phyloP scores from a whole-genome alignment of 1,140 invertebrate species.

The Drosophila eugracilis region DNA sequence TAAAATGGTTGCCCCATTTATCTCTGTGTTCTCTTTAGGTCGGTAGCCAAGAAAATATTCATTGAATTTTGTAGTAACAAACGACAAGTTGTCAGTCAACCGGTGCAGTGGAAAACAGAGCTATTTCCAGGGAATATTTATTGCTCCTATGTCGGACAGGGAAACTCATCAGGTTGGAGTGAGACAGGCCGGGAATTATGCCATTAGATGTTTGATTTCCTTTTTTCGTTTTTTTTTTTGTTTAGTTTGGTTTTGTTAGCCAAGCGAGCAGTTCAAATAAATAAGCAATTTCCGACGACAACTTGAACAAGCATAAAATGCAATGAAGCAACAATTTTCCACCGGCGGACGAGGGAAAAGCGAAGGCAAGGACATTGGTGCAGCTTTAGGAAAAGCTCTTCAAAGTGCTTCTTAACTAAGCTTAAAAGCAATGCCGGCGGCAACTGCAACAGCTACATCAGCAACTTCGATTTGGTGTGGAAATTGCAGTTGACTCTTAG shows the following conservation, averaged over 20 bases:
- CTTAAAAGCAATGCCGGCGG: slow-evolving; percentile 70
- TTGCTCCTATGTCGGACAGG: slow-evolving; percentile 32
- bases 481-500: slow-evolving; percentile 41
- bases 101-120: slow-evolving; percentile 26
- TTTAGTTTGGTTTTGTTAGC: slow-evolving; percentile 13
- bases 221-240: slow-evolving; percentile 5
- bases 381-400: slow-evolving; percentile 66
- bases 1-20: slow-evolving; percentile 39
- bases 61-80: slow-evolving; percentile 79
- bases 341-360: neutral
- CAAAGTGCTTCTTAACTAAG: slow-evolving; percentile 77
- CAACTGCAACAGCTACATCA: slow-evolving; percentile 40
- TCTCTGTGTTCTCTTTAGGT: slow-evolving; percentile 10
- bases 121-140: slow-evolving; percentile 58
- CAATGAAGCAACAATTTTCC: slow-evolving; percentile 70
- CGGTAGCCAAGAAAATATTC: slow-evolving; percentile 64
- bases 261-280: slow-evolving; percentile 58
- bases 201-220: slow-evolving; percentile 45
- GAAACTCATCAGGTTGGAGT: slow-evolving; percentile 29
- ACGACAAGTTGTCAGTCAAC: slow-evolving; percentile 67
- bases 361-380: slow-evolving; percentile 51
- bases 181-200: slow-evolving; percentile 37
- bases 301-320: slow-evolving; percentile 53
- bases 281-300: slow-evolving; percentile 67
- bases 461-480: slow-evolving; percentile 63